phyloP scores from a whole-genome alignment of 2,113 vertebrate species.

The Nyctereutes procyonoides region DNA sequence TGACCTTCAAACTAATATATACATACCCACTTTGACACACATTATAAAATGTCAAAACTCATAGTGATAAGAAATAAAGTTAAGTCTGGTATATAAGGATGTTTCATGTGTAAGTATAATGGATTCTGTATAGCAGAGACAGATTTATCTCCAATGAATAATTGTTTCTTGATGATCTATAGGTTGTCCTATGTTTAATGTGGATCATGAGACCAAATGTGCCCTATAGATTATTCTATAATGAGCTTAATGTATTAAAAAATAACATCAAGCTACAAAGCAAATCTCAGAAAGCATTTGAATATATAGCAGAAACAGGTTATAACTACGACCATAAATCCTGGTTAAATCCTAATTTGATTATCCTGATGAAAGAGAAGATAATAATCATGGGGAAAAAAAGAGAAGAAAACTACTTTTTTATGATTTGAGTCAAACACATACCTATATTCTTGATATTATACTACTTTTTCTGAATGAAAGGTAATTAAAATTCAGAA shows the following conservation, averaged over 20 bases:
- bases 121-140: background rate
- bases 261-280: background rate
- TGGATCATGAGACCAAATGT: background rate
- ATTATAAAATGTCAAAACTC: background rate
- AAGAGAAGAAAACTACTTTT: background rate
- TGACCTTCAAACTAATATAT: background rate
- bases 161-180: background rate
- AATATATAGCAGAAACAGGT: conserved; percentile 26
- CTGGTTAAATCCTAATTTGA: conserved; percentile 8
- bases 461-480: background rate
- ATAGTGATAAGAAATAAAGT: background rate
- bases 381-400: background rate
- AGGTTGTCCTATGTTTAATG: background rate
- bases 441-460: background rate
- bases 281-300: conserved; percentile 14
- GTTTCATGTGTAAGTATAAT: background rate
- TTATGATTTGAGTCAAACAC: background rate
- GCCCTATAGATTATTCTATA: conserved; percentile 16
- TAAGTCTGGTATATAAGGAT: background rate
- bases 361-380: background rate
- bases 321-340: conserved; percentile 42
- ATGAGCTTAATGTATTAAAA: conserved; percentile 41
- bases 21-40: background rate
- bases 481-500: background rate
- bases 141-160: background rate